Evolutionary conservation across 2,888 invertebrate genomes (phyloP).

Genomic region (Phyllotreta cruciferae): DNA sequence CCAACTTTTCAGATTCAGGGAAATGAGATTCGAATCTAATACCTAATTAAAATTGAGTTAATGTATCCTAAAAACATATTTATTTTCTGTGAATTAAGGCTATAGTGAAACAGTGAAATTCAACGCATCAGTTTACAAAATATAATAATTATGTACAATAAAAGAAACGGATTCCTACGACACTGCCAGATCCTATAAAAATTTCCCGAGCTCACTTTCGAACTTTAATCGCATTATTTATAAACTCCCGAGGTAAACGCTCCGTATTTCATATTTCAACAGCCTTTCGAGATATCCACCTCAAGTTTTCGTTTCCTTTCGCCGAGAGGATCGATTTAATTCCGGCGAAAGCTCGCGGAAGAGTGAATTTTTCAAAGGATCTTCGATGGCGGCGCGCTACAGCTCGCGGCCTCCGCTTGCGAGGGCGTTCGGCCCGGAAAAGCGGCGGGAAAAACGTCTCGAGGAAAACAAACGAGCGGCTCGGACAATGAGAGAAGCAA

Average conservation of each 20-base stretch:
- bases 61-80: too few relatives aligned
- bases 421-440: slow-evolving; percentile 3
- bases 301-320: slow-evolving; percentile 1
- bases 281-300: slow-evolving; percentile 38
- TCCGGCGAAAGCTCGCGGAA: slow-evolving; percentile 37
- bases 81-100: too few relatives aligned
- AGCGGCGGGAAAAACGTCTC: slow-evolving; percentile 12
- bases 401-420: too few relatives aligned
- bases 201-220: background rate
- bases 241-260: slow-evolving; percentile 21
- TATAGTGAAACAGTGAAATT: too few relatives aligned
- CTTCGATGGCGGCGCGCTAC: too few relatives aligned
- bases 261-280: slow-evolving; percentile 39
- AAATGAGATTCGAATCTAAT: too few relatives aligned
- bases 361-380: slow-evolving; percentile 20
- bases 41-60: too few relatives aligned
- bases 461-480: slow-evolving; percentile 15
- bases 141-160: too few relatives aligned
- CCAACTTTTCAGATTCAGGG: too few relatives aligned
- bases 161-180: too few relatives aligned
- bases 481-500: slow-evolving; percentile 16
- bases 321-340: slow-evolving; percentile 35
- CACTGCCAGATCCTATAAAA: background rate
- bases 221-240: slow-evolving; percentile 24
- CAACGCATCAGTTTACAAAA: too few relatives aligned